Conservation (phyloP, 2,797 vertebrate genomes). For the Mustela erminea region DNA sequence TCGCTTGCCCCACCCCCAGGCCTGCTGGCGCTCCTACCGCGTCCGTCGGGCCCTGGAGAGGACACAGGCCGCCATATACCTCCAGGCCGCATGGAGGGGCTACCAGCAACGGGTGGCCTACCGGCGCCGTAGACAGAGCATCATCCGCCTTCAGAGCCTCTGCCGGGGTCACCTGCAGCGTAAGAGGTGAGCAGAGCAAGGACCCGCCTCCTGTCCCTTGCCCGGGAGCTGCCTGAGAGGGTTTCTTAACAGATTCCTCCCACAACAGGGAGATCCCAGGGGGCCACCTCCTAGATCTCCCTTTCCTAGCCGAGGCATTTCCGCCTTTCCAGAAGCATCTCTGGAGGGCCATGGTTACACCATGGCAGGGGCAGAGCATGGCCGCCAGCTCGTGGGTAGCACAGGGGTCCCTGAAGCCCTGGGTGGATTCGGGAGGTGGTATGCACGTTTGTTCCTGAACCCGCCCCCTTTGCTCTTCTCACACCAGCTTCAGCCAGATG, state of each 20-base stretch:
- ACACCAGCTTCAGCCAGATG: slow-evolving; percentile 86
- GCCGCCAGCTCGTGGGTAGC: background rate
- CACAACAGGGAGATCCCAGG: background rate
- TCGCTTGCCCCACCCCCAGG: slow-evolving; percentile 80
- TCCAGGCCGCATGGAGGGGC: slow-evolving; percentile 94
- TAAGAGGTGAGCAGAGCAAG: slow-evolving; percentile 89
- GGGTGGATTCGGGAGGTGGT: background rate
- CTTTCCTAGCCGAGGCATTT: background rate
- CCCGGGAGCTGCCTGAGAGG: background rate
- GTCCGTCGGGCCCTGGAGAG: slow-evolving; percentile 82
- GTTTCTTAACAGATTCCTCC: background rate
- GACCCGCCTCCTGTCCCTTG: rapidly evolving
- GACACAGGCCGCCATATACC: slow-evolving; percentile 86
- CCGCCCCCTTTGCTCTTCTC: background rate
- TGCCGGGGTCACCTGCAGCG: slow-evolving; percentile 94
- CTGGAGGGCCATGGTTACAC: background rate
- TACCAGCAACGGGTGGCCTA: slow-evolving; percentile 87
- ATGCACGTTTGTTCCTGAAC: background rate
- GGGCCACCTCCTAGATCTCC: background rate
- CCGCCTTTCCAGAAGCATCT: background rate
- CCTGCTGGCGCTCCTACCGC: slow-evolving; percentile 91
- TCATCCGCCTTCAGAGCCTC: slow-evolving; percentile 93
- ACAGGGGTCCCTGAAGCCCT: background rate
- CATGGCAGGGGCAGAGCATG: background rate
- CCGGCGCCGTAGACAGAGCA: slow-evolving; percentile 82